Evolutionary conservation across 2,113 vertebrate genomes (phyloP).

Genomic region (Zeus faber): DNA sequence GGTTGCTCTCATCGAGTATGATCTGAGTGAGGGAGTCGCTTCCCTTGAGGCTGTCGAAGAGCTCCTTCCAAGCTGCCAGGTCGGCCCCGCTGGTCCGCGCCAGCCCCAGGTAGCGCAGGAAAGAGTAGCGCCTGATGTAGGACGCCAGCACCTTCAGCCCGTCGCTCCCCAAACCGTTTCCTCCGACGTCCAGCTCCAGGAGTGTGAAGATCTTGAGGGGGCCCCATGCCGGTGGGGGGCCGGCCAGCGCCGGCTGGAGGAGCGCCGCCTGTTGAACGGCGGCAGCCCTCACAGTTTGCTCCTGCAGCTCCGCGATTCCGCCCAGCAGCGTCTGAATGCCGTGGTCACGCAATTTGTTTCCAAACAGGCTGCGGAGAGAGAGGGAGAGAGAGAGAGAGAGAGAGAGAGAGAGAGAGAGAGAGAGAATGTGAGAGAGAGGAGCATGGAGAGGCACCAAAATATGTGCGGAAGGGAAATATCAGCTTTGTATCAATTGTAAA

Average conservation of each 20-base stretch:
- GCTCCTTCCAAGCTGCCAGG: conserved; percentile 68
- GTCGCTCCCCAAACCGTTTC: conserved; percentile 66
- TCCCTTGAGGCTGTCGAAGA: conserved; percentile 71
- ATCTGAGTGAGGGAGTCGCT: conserved; percentile 65
- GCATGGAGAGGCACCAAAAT: no score
- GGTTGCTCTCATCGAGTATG: conserved; percentile 74
- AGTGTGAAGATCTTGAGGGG: conserved; percentile 55
- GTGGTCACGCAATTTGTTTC: conserved; percentile 75
- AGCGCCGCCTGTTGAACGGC: conserved; percentile 34
- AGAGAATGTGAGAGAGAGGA: no score
- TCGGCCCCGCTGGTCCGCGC: conserved; percentile 64
- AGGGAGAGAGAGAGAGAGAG: no score
- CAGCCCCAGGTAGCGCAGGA: conserved; percentile 73
- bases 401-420: no score
- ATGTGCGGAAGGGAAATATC: no score
- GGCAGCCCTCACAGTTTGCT: conserved; percentile 36
- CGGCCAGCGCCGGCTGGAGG: conserved; percentile 8
- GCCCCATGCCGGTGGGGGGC: conserved; percentile 32
- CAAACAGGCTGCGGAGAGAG: conserved; percentile 71
- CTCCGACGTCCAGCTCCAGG: conserved; percentile 76
- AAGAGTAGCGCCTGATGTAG: conserved; percentile 70
- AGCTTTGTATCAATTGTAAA: no score
- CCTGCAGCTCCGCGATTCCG: conserved; percentile 73
- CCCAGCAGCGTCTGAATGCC: conserved; percentile 67
- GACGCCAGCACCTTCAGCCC: conserved; percentile 69